Evolutionary conservation across 2,888 invertebrate species (phyloP), one percentile per base, ranked within the genome.

Genomic region (Megamerina dolium): DNA sequence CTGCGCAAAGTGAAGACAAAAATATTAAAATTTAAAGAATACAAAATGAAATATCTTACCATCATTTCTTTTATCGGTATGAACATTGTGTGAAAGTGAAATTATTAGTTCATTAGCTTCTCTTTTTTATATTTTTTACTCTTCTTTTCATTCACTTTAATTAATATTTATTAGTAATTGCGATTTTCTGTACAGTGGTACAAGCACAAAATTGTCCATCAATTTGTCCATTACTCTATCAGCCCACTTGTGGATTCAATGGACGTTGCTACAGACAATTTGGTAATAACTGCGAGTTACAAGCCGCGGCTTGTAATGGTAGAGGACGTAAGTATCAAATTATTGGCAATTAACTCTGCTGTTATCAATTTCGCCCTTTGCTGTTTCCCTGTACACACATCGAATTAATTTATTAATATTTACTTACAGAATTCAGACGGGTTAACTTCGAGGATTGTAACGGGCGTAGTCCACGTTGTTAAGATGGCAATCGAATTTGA

Each of bases 201-300:
- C 23, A 23, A 23, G 23, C 23, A 23, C 8, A 21, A 2, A 33
- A 44, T 17, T 48, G 48, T 14, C 42, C 44, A 9, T 8, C 4
- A 8, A 2, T 36, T 30, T 48, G 48, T 14, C 48, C 45, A 1
- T n/a, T 30, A 3, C 17, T 17, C 16, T 43, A 37, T 36, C n/a
- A 9, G n/a, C 45, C 45, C 18, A 34, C 34, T n/a, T 49, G 49
- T 33, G 49, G 37, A 13, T 41, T 37, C 29, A 45, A 48, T 31
- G 41, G 44, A 6, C 10, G 9, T 4, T 48, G 48, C 26, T 33
- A 43, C 30, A 33, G 34, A 8, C 5, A 29, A 32, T 48, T 48
- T 31, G 16, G 29, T 18, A 48, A 48, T 29, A 13, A 6, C 2
- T 48, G 48, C 17, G 33, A 3, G 2, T 27, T 52, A 30, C 43